Conservation (phyloP, 2,888 invertebrate species). For the Chelonus formosanus region DNA sequence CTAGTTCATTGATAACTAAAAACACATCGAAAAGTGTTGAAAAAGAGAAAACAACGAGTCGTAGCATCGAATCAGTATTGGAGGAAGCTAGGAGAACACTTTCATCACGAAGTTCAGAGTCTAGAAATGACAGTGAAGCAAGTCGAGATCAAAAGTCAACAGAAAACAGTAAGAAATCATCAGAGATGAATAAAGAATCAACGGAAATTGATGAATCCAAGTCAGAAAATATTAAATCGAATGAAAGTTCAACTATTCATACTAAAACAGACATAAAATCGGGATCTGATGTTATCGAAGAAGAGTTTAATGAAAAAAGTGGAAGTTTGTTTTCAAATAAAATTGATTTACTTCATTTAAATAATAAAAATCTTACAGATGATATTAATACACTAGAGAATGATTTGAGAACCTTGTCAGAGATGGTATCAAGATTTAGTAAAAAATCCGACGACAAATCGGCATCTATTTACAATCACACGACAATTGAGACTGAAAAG, state of each 20-base stretch:
- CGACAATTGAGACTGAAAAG: conserved; percentile 34
- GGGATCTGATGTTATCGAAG: conserved; percentile 15
- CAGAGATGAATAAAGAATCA: conserved; percentile 17
- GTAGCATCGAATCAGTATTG: conserved; percentile 45
- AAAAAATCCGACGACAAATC: conserved; percentile 53
- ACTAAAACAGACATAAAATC: conserved; percentile 21
- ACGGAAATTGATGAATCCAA: neutral
- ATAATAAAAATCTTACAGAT: conserved; percentile 58
- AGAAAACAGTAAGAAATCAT: neutral
- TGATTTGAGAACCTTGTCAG: conserved; percentile 57
- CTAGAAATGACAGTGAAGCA: no score
- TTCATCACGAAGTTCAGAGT: neutral
- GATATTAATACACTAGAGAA: conserved; percentile 59
- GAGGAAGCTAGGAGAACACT: conserved; percentile 38
- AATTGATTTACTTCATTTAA: conserved; percentile 52
- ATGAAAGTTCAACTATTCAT: no score
- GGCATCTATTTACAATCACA: conserved; percentile 33
- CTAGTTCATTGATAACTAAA: conserved; percentile 36
- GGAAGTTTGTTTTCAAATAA: conserved; percentile 47
- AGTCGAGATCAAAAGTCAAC: no score
- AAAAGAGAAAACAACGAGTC: conserved; percentile 36
- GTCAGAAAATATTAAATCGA: no score
- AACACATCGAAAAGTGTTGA: conserved; percentile 21
- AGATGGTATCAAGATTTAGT: conserved; percentile 59
- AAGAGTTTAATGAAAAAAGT: conserved; percentile 22